Conservation (phyloP, 2,797 vertebrate genomes). For the Pithecia hirsuta region DNA sequence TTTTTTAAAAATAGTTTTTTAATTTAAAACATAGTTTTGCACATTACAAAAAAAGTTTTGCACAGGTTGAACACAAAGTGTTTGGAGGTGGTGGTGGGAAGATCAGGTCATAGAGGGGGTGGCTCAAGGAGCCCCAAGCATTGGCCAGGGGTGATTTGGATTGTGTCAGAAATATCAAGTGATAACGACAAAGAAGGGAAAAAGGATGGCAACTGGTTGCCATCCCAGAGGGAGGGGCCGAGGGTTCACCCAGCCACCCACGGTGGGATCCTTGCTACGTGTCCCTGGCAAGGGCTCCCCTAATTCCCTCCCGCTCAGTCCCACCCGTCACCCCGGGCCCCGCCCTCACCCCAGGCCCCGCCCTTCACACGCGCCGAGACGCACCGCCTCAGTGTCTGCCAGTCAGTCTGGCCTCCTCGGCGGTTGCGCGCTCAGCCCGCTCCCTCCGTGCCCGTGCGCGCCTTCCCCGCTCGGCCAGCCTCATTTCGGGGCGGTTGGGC, state of each 20-base stretch:
- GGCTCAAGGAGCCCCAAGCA: background rate
- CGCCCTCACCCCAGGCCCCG: too few relatives aligned
- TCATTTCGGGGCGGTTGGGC: too few relatives aligned
- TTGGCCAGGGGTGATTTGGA: background rate
- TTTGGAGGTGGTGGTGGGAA: background rate
- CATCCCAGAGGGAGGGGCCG: background rate
- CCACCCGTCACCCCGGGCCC: background rate
- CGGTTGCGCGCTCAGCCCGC: accelerated
- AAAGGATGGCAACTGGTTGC: background rate
- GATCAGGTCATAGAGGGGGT: background rate
- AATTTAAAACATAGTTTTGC: background rate
- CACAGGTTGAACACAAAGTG: conserved; percentile 27
- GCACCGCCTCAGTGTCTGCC: background rate
- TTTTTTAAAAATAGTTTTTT: background rate
- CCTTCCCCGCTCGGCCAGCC: too few relatives aligned
- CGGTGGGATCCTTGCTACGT: background rate
- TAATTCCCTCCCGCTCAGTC: too few relatives aligned
- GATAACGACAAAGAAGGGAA: conserved; percentile 5
- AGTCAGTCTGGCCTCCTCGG: background rate
- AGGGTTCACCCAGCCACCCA: background rate
- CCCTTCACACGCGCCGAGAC: too few relatives aligned
- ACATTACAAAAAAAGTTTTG: conserved; percentile 10
- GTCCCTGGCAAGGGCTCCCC: too few relatives aligned
- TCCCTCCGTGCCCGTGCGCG: too few relatives aligned
- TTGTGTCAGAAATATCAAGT: conserved; percentile 53